Base-by-base conservation (phyloP, 1,140 invertebrate species). In the Monochamus saltuarius region DNA sequence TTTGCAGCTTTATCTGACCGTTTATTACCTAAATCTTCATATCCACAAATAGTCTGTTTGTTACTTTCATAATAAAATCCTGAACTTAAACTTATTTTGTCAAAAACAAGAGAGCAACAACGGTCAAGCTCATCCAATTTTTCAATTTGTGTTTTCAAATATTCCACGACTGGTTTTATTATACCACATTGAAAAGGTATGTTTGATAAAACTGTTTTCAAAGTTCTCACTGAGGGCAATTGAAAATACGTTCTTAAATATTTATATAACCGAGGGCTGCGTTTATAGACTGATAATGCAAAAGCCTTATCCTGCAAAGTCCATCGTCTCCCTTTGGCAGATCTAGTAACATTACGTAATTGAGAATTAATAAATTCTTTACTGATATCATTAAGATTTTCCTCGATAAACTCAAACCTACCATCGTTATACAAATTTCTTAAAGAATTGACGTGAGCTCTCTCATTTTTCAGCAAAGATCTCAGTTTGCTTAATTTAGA, bases 221-320 rank as follows among this genome's bases (percentile, higher is more conserved):
- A n/a, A n/a, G n/a, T n/a, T 52, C 40, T 61, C 34, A 57, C 54
- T 56, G 22, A 29, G 22, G 22, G 22, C 22, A 29, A 29, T 29
- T 29, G 2, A 29, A 29, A 29, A 29, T 29, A 29, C 10, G 2
- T 36, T 35, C 37, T 16, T 11, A 46, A 29, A 47, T 52, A 50
- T 22, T 11, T 55, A 61, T 59, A 57, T 22, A 53, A 40, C 13
- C 39, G 35, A 14, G 58, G 49, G n/a, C 35, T 51, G 50, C 49
- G 13, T 49, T 56, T 59, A 52, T 60, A 56, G 4, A 60, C 45
- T 13, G 57, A 50, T 36, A 64, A 52, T 19, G 62, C 57, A 45
- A 56, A 56, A 35, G 22, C 29, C 43, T 64, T 64, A 56, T 64
- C 57, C n/a, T 64, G 37, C 0, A 40, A 34, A n/a, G 57, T 59